These are phyloP conservation scores for Hydrocynus forskahlii DNA, from an alignment of 2,797 vertebrate species.

Conservation along the genomic window DNA sequence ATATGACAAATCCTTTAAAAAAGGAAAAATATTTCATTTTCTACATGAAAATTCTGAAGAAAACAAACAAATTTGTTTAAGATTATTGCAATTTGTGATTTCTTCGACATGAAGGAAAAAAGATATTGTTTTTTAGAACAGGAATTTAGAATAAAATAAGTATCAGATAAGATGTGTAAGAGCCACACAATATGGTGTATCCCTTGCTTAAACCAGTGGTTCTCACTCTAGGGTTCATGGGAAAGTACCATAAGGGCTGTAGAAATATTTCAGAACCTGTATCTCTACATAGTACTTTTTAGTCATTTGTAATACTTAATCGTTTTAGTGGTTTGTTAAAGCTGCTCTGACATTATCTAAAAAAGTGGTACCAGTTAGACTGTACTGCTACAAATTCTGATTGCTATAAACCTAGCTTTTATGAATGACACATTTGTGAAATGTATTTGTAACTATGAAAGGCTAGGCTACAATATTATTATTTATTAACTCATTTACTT, in stretches of 20 bases:
- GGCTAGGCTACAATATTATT: background rate
- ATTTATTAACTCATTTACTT: background rate
- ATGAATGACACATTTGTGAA: too few relatives aligned
- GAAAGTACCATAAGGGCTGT: too few relatives aligned
- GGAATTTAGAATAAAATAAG: background rate
- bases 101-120: background rate
- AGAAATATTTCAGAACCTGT: too few relatives aligned
- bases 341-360: too few relatives aligned
- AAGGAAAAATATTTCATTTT: background rate
- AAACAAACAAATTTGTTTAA: background rate
- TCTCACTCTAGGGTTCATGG: too few relatives aligned
- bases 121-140: background rate
- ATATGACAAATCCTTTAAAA: background rate
- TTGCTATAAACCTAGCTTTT: background rate
- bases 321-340: too few relatives aligned
- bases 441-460: background rate
- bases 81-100: background rate
- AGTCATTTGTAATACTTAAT: too few relatives aligned
- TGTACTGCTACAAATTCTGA: background rate
- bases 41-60: background rate
- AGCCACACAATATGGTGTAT: background rate
- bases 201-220: too few relatives aligned
- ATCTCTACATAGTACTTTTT: too few relatives aligned
- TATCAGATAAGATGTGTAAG: background rate
- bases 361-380: too few relatives aligned